Evolutionary conservation across 2,113 vertebrate genomes (phyloP).

Genomic region (Syrmaticus mikado): DNA sequence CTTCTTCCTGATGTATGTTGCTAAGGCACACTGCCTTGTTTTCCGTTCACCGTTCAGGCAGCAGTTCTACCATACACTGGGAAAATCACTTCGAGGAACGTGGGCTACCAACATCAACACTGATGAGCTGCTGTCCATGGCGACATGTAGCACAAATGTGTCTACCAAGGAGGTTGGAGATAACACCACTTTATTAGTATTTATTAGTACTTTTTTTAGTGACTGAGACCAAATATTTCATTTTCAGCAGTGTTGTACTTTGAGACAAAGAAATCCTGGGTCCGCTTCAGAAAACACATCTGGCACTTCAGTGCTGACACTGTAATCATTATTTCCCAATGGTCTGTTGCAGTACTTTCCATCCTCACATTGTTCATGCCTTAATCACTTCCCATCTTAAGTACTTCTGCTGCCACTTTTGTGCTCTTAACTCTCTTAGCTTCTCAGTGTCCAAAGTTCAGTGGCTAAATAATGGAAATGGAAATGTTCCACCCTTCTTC

Average conservation of each 20-base stretch:
- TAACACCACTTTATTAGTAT: neutral
- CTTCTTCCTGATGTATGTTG: neutral
- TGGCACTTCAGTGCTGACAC: neutral
- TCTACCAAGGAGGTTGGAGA: neutral
- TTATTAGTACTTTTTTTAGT: neutral
- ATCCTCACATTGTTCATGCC: conserved; percentile 15
- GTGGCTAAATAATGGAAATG: conserved; percentile 2
- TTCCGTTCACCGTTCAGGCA: neutral
- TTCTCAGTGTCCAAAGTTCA: conserved; percentile 41
- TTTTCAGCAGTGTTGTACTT: neutral
- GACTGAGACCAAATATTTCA: neutral
- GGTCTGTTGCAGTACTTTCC: conserved; percentile 43
- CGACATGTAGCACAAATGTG: neutral
- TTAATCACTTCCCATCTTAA: conserved; percentile 51
- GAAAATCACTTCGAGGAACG: neutral
- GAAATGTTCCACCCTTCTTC: conserved; percentile 30
- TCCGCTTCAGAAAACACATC: neutral
- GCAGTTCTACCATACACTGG: neutral
- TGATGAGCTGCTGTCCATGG: neutral
- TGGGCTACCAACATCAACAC: neutral
- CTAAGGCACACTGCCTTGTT: neutral
- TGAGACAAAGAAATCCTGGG: neutral
- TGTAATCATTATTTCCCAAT: conserved; percentile 39
- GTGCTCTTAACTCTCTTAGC: neutral
- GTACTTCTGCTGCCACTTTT: conserved; percentile 28